Percentiles rank a stretch among this genome's conserved stretches.
Evolutionary conservation across 2,797 vertebrate species (phyloP).

Genomic region (Chromis chromis): DNA sequence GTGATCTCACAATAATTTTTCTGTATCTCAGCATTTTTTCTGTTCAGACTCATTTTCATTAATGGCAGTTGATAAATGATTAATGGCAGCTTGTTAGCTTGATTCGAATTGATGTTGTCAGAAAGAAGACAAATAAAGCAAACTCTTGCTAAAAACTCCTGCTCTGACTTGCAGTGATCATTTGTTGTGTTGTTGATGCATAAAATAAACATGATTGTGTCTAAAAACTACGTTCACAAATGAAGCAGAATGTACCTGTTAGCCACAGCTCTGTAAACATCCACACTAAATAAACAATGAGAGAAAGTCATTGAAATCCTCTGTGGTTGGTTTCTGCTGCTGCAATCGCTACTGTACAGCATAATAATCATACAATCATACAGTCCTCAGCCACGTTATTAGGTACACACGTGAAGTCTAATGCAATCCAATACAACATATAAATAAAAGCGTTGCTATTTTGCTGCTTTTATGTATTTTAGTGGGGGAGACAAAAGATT

Average conservation of each 20-base stretch:
- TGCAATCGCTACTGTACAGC: background rate
- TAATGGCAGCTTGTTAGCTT: slow-evolving; percentile 2
- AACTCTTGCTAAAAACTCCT: background rate
- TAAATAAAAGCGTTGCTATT: too few relatives aligned
- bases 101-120: slow-evolving; percentile 24
- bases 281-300: background rate
- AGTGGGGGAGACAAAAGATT: too few relatives aligned
- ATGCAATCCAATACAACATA: too few relatives aligned
- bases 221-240: background rate
- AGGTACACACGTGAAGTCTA: too few relatives aligned
- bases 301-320: background rate
- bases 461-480: too few relatives aligned
- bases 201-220: background rate
- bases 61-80: background rate
- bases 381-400: too few relatives aligned
- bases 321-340: background rate
- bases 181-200: background rate
- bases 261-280: background rate
- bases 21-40: background rate
- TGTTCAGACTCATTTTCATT: slow-evolving; percentile 7
- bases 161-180: background rate
- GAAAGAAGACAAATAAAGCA: slow-evolving; percentile 51
- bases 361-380: background rate
- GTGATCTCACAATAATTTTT: slow-evolving; percentile 20
- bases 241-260: background rate